These are phyloP conservation scores for Lasioglossum morio DNA, from an alignment of 2,888 invertebrate species.

Conservation along the genomic window DNA sequence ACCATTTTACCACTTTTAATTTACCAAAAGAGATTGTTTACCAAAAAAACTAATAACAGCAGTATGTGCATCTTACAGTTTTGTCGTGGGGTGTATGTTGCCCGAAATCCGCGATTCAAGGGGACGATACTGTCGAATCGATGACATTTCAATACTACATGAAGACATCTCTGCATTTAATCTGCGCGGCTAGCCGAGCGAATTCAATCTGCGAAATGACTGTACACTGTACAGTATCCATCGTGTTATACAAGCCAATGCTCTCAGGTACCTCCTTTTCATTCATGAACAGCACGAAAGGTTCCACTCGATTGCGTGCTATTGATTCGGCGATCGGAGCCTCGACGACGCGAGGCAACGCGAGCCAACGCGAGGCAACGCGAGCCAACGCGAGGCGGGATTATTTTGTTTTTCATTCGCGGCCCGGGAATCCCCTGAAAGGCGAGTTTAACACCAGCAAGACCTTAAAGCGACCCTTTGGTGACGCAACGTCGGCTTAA, in stretches of 20 bases:
- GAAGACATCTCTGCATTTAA: constrained; percentile 39
- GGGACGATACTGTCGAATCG: background rate
- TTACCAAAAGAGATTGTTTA: too few relatives aligned
- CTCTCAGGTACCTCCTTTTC: constrained; percentile 35
- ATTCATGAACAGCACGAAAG: constrained; percentile 38
- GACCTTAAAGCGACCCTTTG: constrained; percentile 57
- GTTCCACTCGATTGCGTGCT: constrained; percentile 48
- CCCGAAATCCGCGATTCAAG: background rate
- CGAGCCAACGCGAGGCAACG: too few relatives aligned
- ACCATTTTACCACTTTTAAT: too few relatives aligned
- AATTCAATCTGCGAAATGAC: constrained; percentile 48
- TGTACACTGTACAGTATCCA: constrained; percentile 39
- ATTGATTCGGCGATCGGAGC: constrained; percentile 44
- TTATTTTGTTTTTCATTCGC: constrained; percentile 41
- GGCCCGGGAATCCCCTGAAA: constrained; percentile 24
- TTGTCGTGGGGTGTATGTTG: background rate
- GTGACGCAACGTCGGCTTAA: constrained; percentile 28
- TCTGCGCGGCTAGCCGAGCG: background rate
- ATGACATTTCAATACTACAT: constrained; percentile 11
- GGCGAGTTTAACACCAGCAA: constrained; percentile 27
- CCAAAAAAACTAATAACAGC: too few relatives aligned
- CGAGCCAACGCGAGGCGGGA: background rate
- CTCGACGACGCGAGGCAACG: background rate
- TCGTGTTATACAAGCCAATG: constrained; percentile 35
- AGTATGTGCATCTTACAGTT: too few relatives aligned